Percentiles rank a stretch among this genome's conserved stretches.
These are phyloP conservation scores for Drosophila seclusa DNA, from an alignment of 2,888 invertebrate species.

Conservation along the genomic window DNA sequence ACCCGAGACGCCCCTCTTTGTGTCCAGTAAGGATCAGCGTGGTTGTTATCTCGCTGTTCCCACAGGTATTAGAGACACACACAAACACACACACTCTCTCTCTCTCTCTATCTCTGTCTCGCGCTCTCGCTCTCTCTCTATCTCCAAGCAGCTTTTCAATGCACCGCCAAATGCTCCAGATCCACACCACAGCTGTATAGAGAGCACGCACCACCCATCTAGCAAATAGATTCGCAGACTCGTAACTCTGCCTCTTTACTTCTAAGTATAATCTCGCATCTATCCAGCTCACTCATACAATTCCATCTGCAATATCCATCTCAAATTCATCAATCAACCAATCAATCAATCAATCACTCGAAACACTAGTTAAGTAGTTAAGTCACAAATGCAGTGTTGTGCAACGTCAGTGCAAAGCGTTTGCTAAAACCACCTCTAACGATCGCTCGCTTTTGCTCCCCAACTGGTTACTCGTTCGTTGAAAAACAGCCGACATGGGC, in stretches of 20 bases:
- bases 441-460: slow-evolving; percentile 32
- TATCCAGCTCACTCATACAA: slow-evolving; percentile 20
- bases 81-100: slow-evolving; percentile 82
- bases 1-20: slow-evolving; percentile 86
- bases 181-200: slow-evolving; percentile 44
- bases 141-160: slow-evolving; percentile 14
- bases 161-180: slow-evolving; percentile 39
- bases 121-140: background rate
- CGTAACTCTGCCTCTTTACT: slow-evolving; percentile 17
- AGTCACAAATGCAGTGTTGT: slow-evolving; percentile 38
- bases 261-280: slow-evolving; percentile 21
- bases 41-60: slow-evolving; percentile 88
- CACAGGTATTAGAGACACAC: slow-evolving; percentile 84
- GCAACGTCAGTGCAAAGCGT: slow-evolving; percentile 28
- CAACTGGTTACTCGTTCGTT: slow-evolving; percentile 26
- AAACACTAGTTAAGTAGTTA: slow-evolving; percentile 33
- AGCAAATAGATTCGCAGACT: slow-evolving; percentile 16
- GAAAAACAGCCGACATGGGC: slow-evolving; percentile 82
- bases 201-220: slow-evolving; percentile 40
- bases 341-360: slow-evolving; percentile 22
- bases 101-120: background rate
- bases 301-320: slow-evolving; percentile 20
- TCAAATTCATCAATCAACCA: slow-evolving; percentile 16
- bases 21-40: slow-evolving; percentile 87
- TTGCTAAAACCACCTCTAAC: slow-evolving; percentile 41